Conservation (phyloP, 2,113 vertebrate species). For the Cnemophilus loriae region DNA sequence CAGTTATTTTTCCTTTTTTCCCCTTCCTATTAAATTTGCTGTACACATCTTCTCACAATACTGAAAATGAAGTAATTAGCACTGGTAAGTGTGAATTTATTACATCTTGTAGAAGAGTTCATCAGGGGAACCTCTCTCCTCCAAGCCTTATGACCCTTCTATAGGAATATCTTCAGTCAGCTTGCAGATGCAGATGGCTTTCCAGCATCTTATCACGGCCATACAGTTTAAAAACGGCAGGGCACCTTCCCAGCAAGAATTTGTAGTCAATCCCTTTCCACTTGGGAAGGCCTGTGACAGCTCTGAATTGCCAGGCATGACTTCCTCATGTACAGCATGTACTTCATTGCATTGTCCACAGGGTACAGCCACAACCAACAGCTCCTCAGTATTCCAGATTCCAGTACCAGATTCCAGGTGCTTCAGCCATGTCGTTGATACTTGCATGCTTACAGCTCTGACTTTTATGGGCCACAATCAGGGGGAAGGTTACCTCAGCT, state of each 20-base stretch:
- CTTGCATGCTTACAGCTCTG: not conserved
- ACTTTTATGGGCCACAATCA: not conserved
- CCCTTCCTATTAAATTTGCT: not conserved
- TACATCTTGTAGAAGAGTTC: not conserved
- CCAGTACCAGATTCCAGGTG: not conserved
- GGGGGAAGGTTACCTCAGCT: not conserved
- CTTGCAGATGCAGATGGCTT: too few species aligned
- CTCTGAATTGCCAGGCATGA: not conserved
- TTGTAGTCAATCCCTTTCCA: not conserved
- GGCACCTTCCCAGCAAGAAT: not conserved
- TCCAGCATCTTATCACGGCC: not conserved
- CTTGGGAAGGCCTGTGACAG: not conserved
- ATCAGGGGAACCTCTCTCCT: not conserved
- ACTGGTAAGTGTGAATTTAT: not conserved
- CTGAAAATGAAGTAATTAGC: not conserved
- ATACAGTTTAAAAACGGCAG: not conserved
- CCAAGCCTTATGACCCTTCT: not conserved
- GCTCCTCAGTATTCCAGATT: not conserved
- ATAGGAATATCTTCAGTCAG: not conserved
- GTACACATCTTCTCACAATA: not conserved
- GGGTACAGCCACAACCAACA: not conserved
- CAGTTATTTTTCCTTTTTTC: not conserved
- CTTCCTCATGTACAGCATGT: not conserved
- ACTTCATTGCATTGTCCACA: not conserved
- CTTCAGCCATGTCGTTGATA: not conserved